phyloP scores from a whole-genome alignment of 2,888 invertebrate species.

The Apantesis nais region DNA sequence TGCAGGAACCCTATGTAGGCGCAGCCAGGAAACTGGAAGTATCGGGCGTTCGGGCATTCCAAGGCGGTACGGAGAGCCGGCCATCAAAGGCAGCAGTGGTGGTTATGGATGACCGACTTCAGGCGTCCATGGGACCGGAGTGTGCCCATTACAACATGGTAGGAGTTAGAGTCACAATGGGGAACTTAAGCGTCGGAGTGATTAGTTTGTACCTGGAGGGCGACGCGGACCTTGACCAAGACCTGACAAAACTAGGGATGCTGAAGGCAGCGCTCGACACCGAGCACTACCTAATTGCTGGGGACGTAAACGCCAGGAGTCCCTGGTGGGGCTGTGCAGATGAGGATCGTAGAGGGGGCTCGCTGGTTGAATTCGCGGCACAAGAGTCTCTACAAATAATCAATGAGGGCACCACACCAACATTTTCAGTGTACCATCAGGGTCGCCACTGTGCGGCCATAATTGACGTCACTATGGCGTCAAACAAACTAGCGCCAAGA shows the following conservation, averaged over 20 bases:
- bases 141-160: neutral
- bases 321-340: too few relatives aligned
- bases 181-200: too few relatives aligned
- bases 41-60: neutral
- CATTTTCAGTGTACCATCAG: neutral
- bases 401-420: neutral
- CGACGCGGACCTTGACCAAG: too few relatives aligned
- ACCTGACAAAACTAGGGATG: too few relatives aligned
- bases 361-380: neutral
- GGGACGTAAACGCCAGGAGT: too few relatives aligned
- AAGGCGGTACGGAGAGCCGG: neutral
- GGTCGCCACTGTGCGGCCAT: neutral
- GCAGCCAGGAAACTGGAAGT: neutral
- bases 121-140: neutral
- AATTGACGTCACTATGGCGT: too few relatives aligned
- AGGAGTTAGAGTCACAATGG: neutral
- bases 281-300: too few relatives aligned
- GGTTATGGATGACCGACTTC: too few relatives aligned
- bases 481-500: too few relatives aligned
- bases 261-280: too few relatives aligned
- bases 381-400: neutral
- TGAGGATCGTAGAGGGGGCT: neutral
- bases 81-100: neutral
- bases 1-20: neutral
- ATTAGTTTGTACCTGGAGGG: too few relatives aligned